Evolutionary conservation across 35 echinoderm and acorn worm genomes (phyloP).

Genomic region (Ophioderma brevispina): DNA sequence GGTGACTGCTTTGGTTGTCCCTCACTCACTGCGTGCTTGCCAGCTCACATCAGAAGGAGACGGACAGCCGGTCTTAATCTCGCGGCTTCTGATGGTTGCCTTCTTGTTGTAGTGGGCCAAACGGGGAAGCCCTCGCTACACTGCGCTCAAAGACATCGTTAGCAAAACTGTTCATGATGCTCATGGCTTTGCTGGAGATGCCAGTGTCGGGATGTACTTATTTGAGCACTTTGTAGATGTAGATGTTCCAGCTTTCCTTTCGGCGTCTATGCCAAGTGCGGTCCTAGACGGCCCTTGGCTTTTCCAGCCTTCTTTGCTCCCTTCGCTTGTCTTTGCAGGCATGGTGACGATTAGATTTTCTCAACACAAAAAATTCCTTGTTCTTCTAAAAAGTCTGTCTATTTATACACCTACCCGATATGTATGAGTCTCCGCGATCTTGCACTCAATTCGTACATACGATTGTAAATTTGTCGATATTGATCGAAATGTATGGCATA

Average conservation of each 20-base stretch:
- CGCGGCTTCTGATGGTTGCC: constrained; percentile 90
- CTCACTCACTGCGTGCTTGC: constrained; percentile 92
- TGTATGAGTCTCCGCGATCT: not conserved
- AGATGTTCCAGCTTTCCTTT: constrained; percentile 85
- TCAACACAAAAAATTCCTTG: not conserved
- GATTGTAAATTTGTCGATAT: no score
- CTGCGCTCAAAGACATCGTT: constrained; percentile 96
- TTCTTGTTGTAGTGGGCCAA: constrained; percentile 92
- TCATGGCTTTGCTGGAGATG: constrained; percentile 93
- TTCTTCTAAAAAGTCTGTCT: not conserved
- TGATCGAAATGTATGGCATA: no score
- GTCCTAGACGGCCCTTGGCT: constrained; percentile 44
- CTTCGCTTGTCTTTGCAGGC: constrained; percentile 74
- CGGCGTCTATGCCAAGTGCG: constrained; percentile 35
- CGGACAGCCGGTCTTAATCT: constrained; percentile 79
- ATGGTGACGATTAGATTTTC: constrained; percentile 17
- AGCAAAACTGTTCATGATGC: constrained; percentile 97
- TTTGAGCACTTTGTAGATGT: constrained; percentile 99
- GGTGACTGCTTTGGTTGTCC: constrained; percentile 80
- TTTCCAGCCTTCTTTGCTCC: constrained; percentile 89
- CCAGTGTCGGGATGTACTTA: constrained; percentile 95
- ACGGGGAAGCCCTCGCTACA: constrained; percentile 75
- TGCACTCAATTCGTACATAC: no score
- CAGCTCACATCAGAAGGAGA: constrained; percentile 85
- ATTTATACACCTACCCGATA: constrained; percentile 3